Evolutionary conservation across 2,888 invertebrate species (phyloP).

Genomic region (Tachina fera): DNA sequence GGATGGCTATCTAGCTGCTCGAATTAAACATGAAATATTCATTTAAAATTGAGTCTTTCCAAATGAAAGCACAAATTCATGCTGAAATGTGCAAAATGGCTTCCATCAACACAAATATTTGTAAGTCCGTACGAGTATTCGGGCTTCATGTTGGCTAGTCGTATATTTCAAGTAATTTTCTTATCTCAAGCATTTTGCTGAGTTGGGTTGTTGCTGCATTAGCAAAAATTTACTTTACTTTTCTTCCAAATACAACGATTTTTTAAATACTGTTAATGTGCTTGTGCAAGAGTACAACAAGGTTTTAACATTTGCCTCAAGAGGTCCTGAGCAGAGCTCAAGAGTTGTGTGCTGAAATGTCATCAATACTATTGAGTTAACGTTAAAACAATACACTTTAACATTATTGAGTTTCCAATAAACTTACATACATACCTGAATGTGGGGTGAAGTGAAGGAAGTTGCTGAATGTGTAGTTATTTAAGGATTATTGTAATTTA

Average conservation of each 20-base stretch:
- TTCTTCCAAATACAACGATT: not conserved
- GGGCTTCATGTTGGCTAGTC: not conserved
- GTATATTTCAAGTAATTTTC: not conserved
- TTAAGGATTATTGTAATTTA: slow-evolving; percentile 29
- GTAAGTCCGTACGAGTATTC: not conserved
- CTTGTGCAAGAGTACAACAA: slow-evolving; percentile 18
- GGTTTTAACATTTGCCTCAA: slow-evolving; percentile 49
- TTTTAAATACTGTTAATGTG: slow-evolving; percentile 23
- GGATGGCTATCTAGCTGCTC: not conserved
- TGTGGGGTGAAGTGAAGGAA: not conserved
- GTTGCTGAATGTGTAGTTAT: not conserved
- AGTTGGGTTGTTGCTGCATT: slow-evolving; percentile 8
- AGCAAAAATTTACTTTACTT: slow-evolving; percentile 22
- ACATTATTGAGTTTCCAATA: slow-evolving; percentile 12
- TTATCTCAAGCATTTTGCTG: not conserved
- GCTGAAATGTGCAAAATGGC: not conserved
- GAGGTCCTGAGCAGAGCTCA: slow-evolving; percentile 17
- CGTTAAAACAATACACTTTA: slow-evolving; percentile 10
- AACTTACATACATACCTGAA: no score
- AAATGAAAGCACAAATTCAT: slow-evolving; percentile 24
- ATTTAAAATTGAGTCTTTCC: slow-evolving; percentile 17
- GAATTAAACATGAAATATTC: not conserved
- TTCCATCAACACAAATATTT: not conserved
- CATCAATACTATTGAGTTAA: slow-evolving; percentile 16
- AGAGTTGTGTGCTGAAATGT: slow-evolving; percentile 13